A percentile compares a stretch with the other conserved stretches of the same genome.
phyloP scores from a whole-genome alignment of 2,888 invertebrate genomes.

The Phengaris alcon region DNA sequence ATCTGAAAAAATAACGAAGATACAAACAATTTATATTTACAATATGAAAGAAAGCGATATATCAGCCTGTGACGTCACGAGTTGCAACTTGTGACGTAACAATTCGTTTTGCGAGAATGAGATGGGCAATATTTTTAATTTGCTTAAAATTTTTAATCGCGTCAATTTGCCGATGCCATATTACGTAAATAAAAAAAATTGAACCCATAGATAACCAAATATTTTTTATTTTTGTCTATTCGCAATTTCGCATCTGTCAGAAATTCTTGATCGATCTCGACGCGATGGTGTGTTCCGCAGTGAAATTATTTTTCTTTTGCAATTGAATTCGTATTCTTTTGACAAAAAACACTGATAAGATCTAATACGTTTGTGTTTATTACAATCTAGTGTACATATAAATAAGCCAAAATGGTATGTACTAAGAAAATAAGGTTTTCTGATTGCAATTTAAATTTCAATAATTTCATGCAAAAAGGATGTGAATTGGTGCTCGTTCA shows the following conservation, averaged over 20 bases:
- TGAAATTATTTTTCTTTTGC: constrained; percentile 35
- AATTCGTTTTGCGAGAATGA: too few species aligned
- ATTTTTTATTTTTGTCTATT: background rate
- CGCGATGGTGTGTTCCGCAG: constrained; percentile 43
- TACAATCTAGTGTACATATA: constrained; percentile 30
- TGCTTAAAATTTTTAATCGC: too few species aligned
- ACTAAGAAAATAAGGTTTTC: background rate
- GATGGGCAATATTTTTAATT: too few species aligned
- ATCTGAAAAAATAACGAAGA: too few species aligned
- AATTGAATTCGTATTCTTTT: constrained; percentile 32
- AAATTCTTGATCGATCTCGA: constrained; percentile 49
- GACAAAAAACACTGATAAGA: constrained; percentile 22
- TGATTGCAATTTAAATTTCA: constrained; percentile 3
- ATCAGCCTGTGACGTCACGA: too few species aligned
- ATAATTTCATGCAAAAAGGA: background rate
- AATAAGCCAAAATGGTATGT: constrained; percentile 39
- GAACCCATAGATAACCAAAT: too few species aligned
- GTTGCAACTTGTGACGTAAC: too few species aligned
- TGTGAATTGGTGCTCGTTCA: constrained; percentile 20
- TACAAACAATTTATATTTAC: too few species aligned
- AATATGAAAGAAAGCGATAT: too few species aligned
- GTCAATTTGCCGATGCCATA: too few species aligned
- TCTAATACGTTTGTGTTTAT: constrained; percentile 25
- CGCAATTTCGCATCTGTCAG: constrained; percentile 36
- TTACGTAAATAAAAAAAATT: too few species aligned